Percentiles rank a stretch among this genome's conserved stretches.
Conservation (phyloP, 1,140 invertebrate genomes). For the Danaus melanippus region DNA sequence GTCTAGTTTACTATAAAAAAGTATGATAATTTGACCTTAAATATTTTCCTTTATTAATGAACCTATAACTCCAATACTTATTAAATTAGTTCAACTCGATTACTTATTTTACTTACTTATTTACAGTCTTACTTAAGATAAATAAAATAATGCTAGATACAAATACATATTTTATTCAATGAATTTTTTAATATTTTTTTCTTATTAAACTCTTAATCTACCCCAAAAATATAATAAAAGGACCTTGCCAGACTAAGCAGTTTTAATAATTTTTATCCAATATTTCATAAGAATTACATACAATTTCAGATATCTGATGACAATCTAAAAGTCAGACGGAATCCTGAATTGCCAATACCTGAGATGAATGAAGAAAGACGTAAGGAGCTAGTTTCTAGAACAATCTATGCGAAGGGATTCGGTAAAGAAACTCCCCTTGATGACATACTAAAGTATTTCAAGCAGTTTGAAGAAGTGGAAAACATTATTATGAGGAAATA, state of each 20-base stretch:
- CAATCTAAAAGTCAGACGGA: constrained; percentile 85
- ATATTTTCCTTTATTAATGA: no score
- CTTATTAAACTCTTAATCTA: no score
- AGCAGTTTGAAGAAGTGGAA: constrained; percentile 80
- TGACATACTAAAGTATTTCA: constrained; percentile 83
- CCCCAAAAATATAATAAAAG: no score
- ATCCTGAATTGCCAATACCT: constrained; percentile 84
- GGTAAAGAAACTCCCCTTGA: constrained; percentile 80
- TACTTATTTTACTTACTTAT: no score
- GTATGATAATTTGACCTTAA: no score
- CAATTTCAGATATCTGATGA: constrained; percentile 80
- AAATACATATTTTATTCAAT: not conserved
- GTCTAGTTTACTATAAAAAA: no score
- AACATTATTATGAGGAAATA: constrained; percentile 85
- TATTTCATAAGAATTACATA: not conserved
- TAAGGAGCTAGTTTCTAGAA: constrained; percentile 82
- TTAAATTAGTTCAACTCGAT: no score
- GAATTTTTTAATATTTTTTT: constrained; percentile 1
- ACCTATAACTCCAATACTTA: no score
- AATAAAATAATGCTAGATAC: not conserved
- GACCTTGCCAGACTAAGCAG: no score
- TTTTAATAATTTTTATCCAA: not conserved
- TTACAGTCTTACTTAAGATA: no score
- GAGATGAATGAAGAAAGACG: constrained; percentile 86
- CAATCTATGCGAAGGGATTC: constrained; percentile 94